phyloP scores from a whole-genome alignment of 1,140 invertebrate genomes.

The Hylyphantes graminicola region DNA sequence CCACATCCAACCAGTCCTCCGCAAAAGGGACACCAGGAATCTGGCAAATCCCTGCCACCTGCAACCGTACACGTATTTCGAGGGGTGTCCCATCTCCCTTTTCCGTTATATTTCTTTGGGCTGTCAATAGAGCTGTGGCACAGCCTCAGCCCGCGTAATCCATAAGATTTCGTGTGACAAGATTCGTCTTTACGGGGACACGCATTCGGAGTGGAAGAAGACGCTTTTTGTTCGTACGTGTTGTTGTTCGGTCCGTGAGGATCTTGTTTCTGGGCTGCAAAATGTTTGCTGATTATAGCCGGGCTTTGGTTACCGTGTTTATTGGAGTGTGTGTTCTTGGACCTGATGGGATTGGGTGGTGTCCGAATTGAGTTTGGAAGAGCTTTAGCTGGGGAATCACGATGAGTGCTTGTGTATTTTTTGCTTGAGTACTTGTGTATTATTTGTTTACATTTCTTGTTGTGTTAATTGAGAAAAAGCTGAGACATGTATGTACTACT shows the following conservation, averaged over 20 bases:
- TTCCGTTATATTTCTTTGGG: slow-evolving; percentile 35
- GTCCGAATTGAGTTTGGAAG: no score
- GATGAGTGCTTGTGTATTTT: no score
- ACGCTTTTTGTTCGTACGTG: slow-evolving; percentile 11
- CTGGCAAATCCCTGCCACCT: slow-evolving; percentile 45
- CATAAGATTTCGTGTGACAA: slow-evolving; percentile 55
- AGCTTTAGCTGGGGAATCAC: no score
- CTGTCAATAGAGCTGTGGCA: slow-evolving; percentile 40
- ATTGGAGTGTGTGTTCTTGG: no score
- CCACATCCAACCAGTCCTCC: slow-evolving; percentile 10
- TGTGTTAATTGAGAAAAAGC: no score
- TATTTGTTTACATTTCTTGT: no score
- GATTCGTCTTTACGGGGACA: slow-evolving; percentile 41
- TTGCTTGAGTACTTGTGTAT: no score
- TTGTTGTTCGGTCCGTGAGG: neutral
- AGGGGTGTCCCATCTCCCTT: neutral
- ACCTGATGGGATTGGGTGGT: no score
- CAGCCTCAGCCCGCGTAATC: slow-evolving; percentile 46
- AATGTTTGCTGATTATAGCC: neutral
- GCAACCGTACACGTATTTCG: slow-evolving; percentile 33
- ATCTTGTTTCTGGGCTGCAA: no score
- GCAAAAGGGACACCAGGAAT: slow-evolving; percentile 14
- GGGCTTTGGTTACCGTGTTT: neutral
- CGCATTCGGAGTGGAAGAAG: slow-evolving; percentile 25
- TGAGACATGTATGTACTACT: no score